These are phyloP conservation scores for Neolamprologus sp. DNA, from an alignment of 2,113 vertebrate species.

Conservation along the genomic window DNA sequence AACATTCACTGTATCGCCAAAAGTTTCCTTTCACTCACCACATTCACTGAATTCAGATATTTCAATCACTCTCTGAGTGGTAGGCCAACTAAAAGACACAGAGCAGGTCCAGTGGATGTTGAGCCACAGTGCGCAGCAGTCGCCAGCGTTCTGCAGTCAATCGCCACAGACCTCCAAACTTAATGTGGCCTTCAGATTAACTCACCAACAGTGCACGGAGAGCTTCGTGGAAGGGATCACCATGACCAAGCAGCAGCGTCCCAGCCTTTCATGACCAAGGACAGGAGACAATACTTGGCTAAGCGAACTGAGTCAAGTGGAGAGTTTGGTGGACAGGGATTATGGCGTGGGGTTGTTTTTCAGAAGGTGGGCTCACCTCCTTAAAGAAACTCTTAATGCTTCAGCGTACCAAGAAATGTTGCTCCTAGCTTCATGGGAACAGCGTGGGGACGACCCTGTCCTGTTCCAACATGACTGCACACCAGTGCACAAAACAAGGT, in stretches of 20 bases:
- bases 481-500: not conserved
- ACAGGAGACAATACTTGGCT: not conserved
- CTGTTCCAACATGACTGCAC: not conserved
- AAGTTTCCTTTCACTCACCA: not conserved
- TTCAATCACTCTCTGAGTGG: not conserved
- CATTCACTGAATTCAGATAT: not conserved
- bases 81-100: not conserved
- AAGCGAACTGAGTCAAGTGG: not conserved
- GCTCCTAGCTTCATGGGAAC: no score
- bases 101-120: not conserved
- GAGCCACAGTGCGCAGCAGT: fast-evolving
- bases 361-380: not conserved
- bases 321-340: not conserved
- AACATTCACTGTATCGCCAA: not conserved
- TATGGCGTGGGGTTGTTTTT: not conserved
- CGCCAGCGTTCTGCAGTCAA: not conserved
- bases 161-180: not conserved
- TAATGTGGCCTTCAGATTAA: not conserved
- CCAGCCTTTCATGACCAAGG: not conserved
- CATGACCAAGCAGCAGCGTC: not conserved
- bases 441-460: not conserved
- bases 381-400: not conserved
- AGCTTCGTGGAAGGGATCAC: not conserved
- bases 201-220: not conserved
- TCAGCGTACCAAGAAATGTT: not conserved